phyloP scores from a whole-genome alignment of 2,888 invertebrate species.

The Amiota communis region DNA sequence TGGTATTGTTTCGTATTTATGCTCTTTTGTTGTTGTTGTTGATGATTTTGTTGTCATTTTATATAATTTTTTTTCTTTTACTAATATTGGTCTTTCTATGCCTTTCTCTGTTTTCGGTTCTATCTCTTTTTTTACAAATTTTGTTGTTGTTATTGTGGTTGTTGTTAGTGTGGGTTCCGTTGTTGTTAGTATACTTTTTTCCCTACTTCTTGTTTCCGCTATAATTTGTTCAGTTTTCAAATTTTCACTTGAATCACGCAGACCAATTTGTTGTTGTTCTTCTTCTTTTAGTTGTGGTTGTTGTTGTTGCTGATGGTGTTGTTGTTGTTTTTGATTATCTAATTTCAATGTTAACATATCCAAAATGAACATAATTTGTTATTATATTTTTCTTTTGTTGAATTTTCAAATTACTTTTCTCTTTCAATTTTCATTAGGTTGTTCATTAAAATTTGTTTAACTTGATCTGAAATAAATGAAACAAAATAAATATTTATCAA shows the following conservation, averaged over 20 bases:
- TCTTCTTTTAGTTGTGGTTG: slow-evolving; percentile 44
- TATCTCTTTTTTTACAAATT: slow-evolving; percentile 11
- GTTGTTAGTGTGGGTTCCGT: slow-evolving; percentile 20
- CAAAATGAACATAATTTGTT: slow-evolving; percentile 56
- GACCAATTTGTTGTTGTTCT: slow-evolving; percentile 11
- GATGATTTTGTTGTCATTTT: slow-evolving; percentile 46
- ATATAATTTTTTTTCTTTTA: slow-evolving; percentile 31
- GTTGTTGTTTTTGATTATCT: slow-evolving; percentile 40
- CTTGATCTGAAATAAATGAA: no score
- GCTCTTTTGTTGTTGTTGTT: slow-evolving; percentile 37
- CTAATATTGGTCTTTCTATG: no score
- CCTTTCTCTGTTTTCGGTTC: no score
- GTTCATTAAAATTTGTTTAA: no score
- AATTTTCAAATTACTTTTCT: no score
- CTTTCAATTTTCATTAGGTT: no score
- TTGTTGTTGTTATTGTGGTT: slow-evolving; percentile 30
- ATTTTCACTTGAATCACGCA: slow-evolving; percentile 6
- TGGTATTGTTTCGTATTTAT: background rate
- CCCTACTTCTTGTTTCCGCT: slow-evolving; percentile 36
- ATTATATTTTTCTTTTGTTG: background rate
- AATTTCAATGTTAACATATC: slow-evolving; percentile 59
- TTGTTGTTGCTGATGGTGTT: slow-evolving; percentile 32
- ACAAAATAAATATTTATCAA: no score
- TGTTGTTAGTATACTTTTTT: slow-evolving; percentile 45
- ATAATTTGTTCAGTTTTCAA: slow-evolving; percentile 9